phyloP scores from a whole-genome alignment of 2,888 invertebrate genomes.

The Ormia ochracea region DNA sequence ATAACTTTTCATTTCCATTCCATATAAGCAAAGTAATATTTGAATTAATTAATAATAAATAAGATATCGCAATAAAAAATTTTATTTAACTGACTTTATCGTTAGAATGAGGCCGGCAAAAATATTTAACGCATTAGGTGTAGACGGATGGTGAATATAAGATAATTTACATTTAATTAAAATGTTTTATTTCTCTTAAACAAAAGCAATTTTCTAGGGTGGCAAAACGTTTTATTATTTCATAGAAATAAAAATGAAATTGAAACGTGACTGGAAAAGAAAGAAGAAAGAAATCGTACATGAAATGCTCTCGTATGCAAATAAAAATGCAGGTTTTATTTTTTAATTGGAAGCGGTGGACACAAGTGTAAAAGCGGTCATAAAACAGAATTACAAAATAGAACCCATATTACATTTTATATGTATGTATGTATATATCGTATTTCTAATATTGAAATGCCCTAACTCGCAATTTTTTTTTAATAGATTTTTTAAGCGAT shows the following conservation, averaged over 20 bases:
- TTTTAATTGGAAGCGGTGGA: constrained; percentile 7
- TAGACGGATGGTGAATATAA: constrained; percentile 24
- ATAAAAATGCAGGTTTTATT: neutral
- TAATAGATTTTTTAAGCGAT: no score
- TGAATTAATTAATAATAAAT: neutral
- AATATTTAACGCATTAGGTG: neutral
- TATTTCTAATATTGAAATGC: no score
- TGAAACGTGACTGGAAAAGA: constrained; percentile 48
- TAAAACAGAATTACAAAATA: constrained; percentile 12
- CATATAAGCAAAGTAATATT: neutral
- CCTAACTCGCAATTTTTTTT: no score
- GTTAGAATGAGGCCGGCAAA: neutral
- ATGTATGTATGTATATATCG: no score
- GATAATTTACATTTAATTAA: constrained; percentile 50
- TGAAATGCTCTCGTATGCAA: neutral
- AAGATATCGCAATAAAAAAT: neutral
- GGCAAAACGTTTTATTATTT: constrained; percentile 7
- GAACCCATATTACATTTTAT: constrained; percentile 1
- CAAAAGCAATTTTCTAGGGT: neutral
- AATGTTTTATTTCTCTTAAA: constrained; percentile 8
- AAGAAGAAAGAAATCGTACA: neutral
- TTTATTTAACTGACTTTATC: neutral
- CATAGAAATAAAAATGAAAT: constrained; percentile 20
- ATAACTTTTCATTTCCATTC: neutral
- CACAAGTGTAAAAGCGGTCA: constrained; percentile 10